Conservation (phyloP, 2,888 invertebrate genomes). For the Busseola fusca region DNA sequence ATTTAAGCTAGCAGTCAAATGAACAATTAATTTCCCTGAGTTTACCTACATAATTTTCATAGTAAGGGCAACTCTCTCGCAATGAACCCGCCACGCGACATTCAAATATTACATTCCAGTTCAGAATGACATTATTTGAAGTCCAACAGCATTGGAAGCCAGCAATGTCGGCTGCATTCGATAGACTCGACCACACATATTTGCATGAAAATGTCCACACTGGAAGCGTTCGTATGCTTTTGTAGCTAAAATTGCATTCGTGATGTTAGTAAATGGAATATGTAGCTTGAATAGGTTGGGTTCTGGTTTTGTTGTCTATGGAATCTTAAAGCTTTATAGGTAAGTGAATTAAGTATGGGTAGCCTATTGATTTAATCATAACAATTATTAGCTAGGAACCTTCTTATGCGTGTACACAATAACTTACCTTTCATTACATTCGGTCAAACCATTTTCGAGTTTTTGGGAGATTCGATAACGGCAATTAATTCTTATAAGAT, state of each 20-base stretch:
- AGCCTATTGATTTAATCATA: background rate
- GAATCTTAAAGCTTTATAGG: background rate
- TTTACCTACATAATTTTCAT: background rate
- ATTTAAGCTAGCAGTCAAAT: no score
- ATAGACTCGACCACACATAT: constrained; percentile 44
- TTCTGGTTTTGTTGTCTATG: background rate
- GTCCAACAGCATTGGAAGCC: background rate
- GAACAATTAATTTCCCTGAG: background rate
- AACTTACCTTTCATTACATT: no score
- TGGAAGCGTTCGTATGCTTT: constrained; percentile 9
- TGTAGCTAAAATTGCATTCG: constrained; percentile 29
- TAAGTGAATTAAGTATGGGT: background rate
- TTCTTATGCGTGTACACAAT: no score
- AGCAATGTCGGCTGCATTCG: constrained; percentile 4
- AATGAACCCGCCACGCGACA: constrained; percentile 7
- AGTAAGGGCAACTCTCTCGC: background rate
- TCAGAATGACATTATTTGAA: constrained; percentile 31
- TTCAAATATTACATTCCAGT: constrained; percentile 39
- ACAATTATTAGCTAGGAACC: background rate
- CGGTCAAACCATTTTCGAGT: no score
- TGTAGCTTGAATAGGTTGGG: background rate
- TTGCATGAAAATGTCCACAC: constrained; percentile 49
- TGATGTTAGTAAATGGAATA: constrained; percentile 4
- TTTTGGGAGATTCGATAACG: no score
- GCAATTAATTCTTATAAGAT: no score